Base-by-base conservation (phyloP, 2,797 vertebrate species). In the Eremophila alpestris region DNA sequence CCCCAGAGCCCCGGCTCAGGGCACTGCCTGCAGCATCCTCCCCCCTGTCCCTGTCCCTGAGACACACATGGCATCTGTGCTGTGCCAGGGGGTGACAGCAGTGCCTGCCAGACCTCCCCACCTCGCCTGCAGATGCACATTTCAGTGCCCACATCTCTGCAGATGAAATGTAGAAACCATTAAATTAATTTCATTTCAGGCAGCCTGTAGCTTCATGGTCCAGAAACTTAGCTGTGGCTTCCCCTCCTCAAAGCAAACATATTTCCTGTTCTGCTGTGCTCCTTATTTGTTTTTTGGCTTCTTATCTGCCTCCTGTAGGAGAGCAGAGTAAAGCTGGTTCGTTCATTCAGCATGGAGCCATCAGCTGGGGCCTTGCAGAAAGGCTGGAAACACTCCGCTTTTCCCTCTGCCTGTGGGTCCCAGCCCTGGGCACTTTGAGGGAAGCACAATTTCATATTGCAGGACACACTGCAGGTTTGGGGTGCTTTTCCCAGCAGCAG, bases 1-100 rank as follows among this genome's bases (percentile, higher is more conserved):
- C 48, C 48, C 7, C 7, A 6, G 20, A 24, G 36, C 6, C 18
- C 45, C n/a, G n/a, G 5, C 0, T 0, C 46, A 0, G 4, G 56
- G 58, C 23, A 1, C 30, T 71, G 38, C 58, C 78, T 5, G 1
- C 6, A 32, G 55, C 17, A 7, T 6, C 36, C 24, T 1, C 5
- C 34, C 46, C 60, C 34, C 15, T 41, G 19, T 27, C 32, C 11
- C 43, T 30, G n/a, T 6, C 63, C 55, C 46, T 12, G 27, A 2
- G 0, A 18, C 56, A 38, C 45, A 48, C 4, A 0, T 4, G 56
- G 60, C 38, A 24, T 5, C 54, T 18, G 19, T 5, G 6, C 48
- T 13, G 1, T 12, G 43, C 30, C 40, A 27, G 3, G 11, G 73
- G 38, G 21, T 9, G 21, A 24, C 51, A 9, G 2, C 14, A 41